These are phyloP conservation scores for Drosophila pseudotalamancana DNA, from an alignment of 2,888 invertebrate species.

Conservation along the genomic window DNA sequence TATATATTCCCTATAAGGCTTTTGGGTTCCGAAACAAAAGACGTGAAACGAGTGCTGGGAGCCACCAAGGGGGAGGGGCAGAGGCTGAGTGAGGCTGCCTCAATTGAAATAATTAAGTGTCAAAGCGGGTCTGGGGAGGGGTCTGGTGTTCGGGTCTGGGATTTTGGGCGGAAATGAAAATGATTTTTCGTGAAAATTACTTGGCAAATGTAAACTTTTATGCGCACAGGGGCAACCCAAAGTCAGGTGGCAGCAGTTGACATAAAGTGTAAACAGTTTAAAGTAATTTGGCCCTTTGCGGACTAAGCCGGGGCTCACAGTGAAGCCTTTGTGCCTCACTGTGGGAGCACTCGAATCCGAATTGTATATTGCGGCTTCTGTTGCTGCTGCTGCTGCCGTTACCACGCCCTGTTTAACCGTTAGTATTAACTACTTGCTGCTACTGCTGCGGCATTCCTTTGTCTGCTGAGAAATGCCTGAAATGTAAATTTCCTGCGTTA, in stretches of 20 bases:
- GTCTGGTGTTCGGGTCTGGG: conserved; percentile 6
- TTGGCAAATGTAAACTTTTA: conserved; percentile 51
- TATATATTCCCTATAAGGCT: conserved; percentile 13
- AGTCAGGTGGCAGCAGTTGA: conserved; percentile 30
- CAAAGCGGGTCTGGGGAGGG: conserved; percentile 32
- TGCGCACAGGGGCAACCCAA: conserved; percentile 15
- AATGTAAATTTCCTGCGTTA: conserved; percentile 15
- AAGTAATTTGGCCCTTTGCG: conserved; percentile 50
- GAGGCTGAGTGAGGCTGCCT: conserved; percentile 30
- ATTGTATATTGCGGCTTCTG: conserved; percentile 6
- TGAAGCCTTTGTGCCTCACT: background rate
- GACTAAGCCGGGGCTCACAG: conserved; percentile 10
- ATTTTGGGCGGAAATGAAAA: conserved; percentile 50
- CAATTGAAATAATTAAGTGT: conserved; percentile 75
- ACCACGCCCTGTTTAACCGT: background rate
- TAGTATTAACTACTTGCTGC: conserved; percentile 25
- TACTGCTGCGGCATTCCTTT: conserved; percentile 24
- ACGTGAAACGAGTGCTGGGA: conserved; percentile 29
- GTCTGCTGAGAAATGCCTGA: conserved; percentile 35
- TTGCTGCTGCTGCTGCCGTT: background rate
- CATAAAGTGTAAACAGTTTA: conserved; percentile 63
- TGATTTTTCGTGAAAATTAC: conserved; percentile 63
- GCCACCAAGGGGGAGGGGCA: conserved; percentile 5
- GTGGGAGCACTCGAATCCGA: background rate
- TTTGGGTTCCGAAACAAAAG: conserved; percentile 30